Evolutionary conservation across 2,113 vertebrate genomes (phyloP).

Genomic region (Chelonoidis abingdonii): DNA sequence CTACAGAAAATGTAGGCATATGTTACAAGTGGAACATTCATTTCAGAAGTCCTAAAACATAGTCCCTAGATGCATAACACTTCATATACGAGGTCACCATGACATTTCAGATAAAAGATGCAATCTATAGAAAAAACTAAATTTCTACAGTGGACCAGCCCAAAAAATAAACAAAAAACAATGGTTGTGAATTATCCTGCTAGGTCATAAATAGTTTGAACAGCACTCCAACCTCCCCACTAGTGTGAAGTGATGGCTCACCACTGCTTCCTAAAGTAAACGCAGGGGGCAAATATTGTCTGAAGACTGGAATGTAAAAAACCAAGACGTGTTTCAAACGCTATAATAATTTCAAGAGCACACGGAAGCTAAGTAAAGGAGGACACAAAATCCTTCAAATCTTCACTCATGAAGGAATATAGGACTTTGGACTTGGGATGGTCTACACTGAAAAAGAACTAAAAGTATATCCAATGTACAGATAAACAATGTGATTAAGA

Average conservation of each 20-base stretch:
- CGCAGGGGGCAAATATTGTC: not conserved
- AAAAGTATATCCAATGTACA: not conserved
- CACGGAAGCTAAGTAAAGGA: not conserved
- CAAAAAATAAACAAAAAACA: not conserved
- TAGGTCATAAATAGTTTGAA: not conserved
- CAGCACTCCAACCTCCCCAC: not conserved
- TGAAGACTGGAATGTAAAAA: not conserved
- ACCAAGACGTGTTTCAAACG: not conserved
- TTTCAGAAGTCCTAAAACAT: not conserved
- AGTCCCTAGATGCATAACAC: not conserved
- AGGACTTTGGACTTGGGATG: not conserved
- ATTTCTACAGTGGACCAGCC: not conserved
- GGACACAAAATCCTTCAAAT: not conserved
- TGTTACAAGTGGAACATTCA: not conserved
- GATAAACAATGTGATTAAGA: not conserved
- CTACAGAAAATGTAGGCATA: not conserved
- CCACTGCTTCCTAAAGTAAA: not conserved
- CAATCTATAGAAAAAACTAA: not conserved
- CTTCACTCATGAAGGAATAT: not conserved
- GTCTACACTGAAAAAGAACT: not conserved
- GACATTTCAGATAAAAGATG: not conserved
- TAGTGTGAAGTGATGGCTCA: not conserved
- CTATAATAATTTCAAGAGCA: not conserved
- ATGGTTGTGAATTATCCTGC: conserved; percentile 1
- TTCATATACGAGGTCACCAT: not conserved